Conservation (phyloP, 2,888 invertebrate species). For the Proisotoma minuta region DNA sequence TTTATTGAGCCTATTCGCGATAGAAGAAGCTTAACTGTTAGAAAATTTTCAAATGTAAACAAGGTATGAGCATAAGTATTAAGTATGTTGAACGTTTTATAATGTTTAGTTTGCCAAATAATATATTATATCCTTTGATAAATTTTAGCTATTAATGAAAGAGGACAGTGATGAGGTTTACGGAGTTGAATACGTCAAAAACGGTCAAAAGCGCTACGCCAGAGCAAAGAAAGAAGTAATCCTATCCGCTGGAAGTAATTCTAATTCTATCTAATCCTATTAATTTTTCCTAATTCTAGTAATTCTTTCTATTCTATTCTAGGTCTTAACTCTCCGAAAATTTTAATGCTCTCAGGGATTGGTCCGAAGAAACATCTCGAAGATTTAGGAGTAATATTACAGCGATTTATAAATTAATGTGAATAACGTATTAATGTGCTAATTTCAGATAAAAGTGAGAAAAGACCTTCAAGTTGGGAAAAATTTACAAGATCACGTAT, state of each 20-base stretch:
- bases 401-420: too few relatives aligned
- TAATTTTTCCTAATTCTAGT: too few relatives aligned
- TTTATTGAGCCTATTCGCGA: neutral
- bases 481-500: slow-evolving; percentile 23
- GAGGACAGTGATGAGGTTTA: neutral
- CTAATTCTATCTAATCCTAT: too few relatives aligned
- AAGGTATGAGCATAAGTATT: neutral
- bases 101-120: too few relatives aligned
- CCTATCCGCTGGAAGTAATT: neutral
- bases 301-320: too few relatives aligned
- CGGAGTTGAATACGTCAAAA: neutral
- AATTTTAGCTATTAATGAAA: neutral
- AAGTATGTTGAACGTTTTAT: too few relatives aligned
- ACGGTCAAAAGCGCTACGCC: neutral
- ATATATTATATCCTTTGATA: neutral
- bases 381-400: neutral
- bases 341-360: neutral
- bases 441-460: slow-evolving; percentile 18
- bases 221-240: neutral
- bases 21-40: neutral
- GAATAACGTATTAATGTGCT: too few relatives aligned
- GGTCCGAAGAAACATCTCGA: neutral
- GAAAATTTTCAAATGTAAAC: neutral
- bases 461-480: slow-evolving; percentile 24
- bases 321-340: neutral